Percentiles rank a stretch among this genome's conserved stretches.
These are phyloP conservation scores for Malthinus seriepunctatus DNA, from an alignment of 2,888 invertebrate genomes.

Conservation along the genomic window DNA sequence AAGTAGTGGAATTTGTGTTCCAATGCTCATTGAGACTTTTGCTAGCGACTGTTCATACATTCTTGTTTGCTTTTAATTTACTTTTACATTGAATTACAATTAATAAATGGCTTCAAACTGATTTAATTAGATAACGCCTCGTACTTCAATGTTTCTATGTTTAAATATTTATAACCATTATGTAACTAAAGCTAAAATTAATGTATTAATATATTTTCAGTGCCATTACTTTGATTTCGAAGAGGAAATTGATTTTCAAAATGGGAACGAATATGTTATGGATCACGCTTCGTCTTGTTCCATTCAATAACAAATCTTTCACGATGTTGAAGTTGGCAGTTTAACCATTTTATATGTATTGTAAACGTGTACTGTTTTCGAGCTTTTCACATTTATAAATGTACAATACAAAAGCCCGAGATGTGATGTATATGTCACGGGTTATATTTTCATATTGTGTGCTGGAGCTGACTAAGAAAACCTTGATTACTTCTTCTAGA, in stretches of 20 bases:
- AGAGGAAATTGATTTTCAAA: conserved; percentile 50
- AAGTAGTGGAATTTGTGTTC: too few species aligned
- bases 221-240: conserved; percentile 54
- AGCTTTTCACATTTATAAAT: conserved; percentile 19
- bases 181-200: too few species aligned
- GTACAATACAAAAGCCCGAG: conserved; percentile 12
- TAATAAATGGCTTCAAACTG: too few species aligned
- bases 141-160: too few species aligned
- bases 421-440: conserved; percentile 9
- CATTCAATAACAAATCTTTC: conserved; percentile 49
- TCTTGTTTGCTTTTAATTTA: too few species aligned
- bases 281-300: conserved; percentile 50
- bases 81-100: too few species aligned
- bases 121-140: too few species aligned
- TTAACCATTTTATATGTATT: conserved; percentile 18
- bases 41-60: too few species aligned
- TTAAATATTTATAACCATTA: too few species aligned
- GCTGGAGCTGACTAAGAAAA: neutral
- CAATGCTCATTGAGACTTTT: too few species aligned
- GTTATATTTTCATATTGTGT: conserved; percentile 4
- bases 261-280: conserved; percentile 45
- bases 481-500: conserved; percentile 1
- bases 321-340: conserved; percentile 2
- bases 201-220: conserved; percentile 35
- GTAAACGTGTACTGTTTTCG: conserved; percentile 21